Evolutionary conservation across 2,113 vertebrate genomes (phyloP), one percentile per base, ranked within the genome.

Genomic region (Odontesthes bonariensis): DNA sequence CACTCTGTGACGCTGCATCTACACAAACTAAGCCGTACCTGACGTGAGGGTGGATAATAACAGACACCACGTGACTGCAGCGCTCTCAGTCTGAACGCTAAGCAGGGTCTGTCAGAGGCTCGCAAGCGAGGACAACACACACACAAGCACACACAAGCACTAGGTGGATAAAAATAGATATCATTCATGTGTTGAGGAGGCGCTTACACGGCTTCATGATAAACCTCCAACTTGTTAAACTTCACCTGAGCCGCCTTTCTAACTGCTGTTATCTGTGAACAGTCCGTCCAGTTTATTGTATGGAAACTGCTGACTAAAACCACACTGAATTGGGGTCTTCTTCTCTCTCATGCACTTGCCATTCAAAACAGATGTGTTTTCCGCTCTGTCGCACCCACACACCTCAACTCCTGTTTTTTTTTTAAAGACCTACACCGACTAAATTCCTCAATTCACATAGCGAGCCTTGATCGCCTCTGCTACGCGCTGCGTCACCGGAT

Each of bases 21-120:
- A 5, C 64, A 51, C 49, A 62, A 59, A 74, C 73, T 4, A 51
- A 71, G 75, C 75, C 76, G 81, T 69, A 82, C 84, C 82, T 88
- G 74, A 72, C 72, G 65, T 91, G 84, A 76, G 84, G 69, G 17
- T 59, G 81, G 75, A 67, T 79, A 72, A 86, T 67, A 85, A 84
- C 84, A 92, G 86, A 91, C 70, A 86, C 31, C 92, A 94, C 87
- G 92, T 94, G 94, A 94, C 85, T 85, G 83, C 92, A 86, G 85
- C 79, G 84, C 85, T 83, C 71, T 55, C 75, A 2, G 89, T 84
- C 81, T 88, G 86, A 88, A 83, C 85, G 2, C 84, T 69, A 83
- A 55, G 61, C 78, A 79, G 47, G 73, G 72, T 87, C 79, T 65
- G 76, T 75, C 86, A 79, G 71, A 79, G 80, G 84, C 47, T 91